Percentiles rank a stretch among this genome's conserved stretches.
Evolutionary conservation across 1,140 invertebrate species (phyloP).

Genomic region (Scaptomyza pallida): DNA sequence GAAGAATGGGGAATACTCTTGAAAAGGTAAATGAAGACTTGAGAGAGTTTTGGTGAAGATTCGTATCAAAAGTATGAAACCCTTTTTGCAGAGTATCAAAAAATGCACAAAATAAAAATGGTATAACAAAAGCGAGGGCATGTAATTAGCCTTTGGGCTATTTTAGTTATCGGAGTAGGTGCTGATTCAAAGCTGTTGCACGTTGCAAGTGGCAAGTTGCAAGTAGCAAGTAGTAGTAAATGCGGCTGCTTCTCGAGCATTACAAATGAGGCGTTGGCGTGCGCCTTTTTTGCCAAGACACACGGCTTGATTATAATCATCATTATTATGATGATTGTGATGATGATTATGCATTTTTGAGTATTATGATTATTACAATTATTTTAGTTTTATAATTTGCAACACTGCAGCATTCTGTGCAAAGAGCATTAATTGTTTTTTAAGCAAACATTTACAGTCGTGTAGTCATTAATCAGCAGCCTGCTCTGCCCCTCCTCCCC

Average conservation of each 20-base stretch:
- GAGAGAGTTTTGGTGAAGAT: too few relatives aligned
- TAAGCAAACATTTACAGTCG: conserved; percentile 61
- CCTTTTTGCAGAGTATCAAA: too few relatives aligned
- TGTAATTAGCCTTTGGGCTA: conserved; percentile 58
- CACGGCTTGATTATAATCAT: conserved; percentile 35
- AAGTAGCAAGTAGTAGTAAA: too few relatives aligned
- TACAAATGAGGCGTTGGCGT: conserved; percentile 79
- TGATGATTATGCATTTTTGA: conserved; percentile 29
- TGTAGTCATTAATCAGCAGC: conserved; percentile 47
- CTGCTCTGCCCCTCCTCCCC: too few relatives aligned
- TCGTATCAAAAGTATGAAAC: too few relatives aligned
- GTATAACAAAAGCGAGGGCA: conserved; percentile 24
- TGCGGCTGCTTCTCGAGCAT: conserved; percentile 54
- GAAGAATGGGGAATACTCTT: conserved; percentile 1
- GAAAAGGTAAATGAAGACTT: not conserved
- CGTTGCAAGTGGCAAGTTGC: too few relatives aligned
- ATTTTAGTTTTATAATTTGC: conserved; percentile 44
- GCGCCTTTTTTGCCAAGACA: conserved; percentile 30
- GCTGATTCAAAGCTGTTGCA: not conserved
- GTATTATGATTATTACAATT: conserved; percentile 64
- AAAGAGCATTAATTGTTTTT: conserved; percentile 69
- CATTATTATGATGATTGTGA: conserved; percentile 23
- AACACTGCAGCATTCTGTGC: conserved; percentile 14
- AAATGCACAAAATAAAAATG: too few relatives aligned
- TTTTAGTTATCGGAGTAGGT: conserved; percentile 5